A percentile compares a stretch with the other conserved stretches of the same genome.
Evolutionary conservation across 2,113 vertebrate species (phyloP).

Genomic region (Caloenas nicobarica): DNA sequence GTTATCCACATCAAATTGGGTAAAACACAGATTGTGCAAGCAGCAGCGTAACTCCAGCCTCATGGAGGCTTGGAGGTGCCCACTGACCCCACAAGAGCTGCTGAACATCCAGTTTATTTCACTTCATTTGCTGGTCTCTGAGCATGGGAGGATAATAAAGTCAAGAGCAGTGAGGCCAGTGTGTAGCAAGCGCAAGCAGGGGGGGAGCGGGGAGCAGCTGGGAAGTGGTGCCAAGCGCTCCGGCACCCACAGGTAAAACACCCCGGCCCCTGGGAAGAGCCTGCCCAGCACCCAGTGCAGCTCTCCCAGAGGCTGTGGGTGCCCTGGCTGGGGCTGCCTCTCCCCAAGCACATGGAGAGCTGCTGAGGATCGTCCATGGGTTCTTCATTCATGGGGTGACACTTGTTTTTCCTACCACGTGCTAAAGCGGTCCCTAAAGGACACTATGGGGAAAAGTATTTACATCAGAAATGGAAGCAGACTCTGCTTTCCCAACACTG

Average conservation of each 20-base stretch:
- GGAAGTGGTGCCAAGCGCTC: background rate
- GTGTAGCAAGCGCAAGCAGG: background rate
- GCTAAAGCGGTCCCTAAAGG: background rate
- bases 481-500: background rate
- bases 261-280: background rate
- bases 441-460: background rate
- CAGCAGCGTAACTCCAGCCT: fast-evolving
- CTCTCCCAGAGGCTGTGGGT: too few relatives aligned
- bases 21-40: background rate
- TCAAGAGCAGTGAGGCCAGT: background rate
- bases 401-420: background rate
- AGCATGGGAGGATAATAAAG: background rate
- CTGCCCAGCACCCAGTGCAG: background rate
- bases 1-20: background rate
- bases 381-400: background rate
- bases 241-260: fast-evolving
- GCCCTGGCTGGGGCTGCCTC: too few relatives aligned
- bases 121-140: background rate
- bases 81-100: background rate
- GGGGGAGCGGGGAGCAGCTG: background rate
- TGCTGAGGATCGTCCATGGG: background rate
- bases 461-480: background rate
- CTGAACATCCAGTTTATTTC: background rate
- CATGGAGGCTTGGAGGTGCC: background rate
- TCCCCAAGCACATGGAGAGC: background rate